Evolutionary conservation across 2,888 invertebrate genomes (phyloP).

Genomic region (Andrena hattorfiana): DNA sequence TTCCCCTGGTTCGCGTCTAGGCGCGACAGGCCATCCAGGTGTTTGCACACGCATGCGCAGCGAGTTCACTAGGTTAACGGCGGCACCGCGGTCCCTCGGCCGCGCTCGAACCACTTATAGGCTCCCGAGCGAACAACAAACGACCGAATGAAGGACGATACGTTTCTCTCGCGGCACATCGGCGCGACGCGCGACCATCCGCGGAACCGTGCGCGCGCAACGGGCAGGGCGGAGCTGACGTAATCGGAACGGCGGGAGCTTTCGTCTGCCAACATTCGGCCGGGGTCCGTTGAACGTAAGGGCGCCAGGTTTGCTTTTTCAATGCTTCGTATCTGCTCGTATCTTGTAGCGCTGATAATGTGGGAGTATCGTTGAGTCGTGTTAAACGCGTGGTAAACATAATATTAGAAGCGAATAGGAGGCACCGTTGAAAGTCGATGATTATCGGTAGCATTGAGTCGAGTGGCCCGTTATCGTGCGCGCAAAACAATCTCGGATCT

Average conservation of each 20-base stretch:
- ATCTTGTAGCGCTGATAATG: not conserved
- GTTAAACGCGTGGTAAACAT: constrained; percentile 26
- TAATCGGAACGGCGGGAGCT: constrained; percentile 7
- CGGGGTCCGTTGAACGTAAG: not conserved
- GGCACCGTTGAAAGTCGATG: constrained; percentile 29
- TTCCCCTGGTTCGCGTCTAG: constrained; percentile 1
- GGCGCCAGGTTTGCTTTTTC: not conserved
- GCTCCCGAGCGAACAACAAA: constrained; percentile 9
- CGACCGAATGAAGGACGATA: not conserved
- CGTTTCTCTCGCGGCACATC: constrained; percentile 35
- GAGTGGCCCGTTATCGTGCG: constrained; percentile 15
- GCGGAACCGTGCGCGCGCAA: not conserved
- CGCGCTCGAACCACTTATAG: constrained; percentile 26
- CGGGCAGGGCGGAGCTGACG: not conserved
- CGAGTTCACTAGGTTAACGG: constrained; percentile 67
- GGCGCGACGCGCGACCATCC: constrained; percentile 10
- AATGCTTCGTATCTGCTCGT: not conserved
- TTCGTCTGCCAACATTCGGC: not conserved
- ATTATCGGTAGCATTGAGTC: constrained; percentile 28
- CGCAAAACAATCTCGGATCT: constrained; percentile 2
- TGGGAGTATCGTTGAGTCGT: constrained; percentile 13
- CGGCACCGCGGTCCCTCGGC: constrained; percentile 42
- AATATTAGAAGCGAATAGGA: constrained; percentile 28
- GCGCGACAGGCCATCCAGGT: not conserved
- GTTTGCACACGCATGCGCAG: constrained; percentile 5